Conservation (phyloP, 2,888 invertebrate species). For the Drosophila ustulata region DNA sequence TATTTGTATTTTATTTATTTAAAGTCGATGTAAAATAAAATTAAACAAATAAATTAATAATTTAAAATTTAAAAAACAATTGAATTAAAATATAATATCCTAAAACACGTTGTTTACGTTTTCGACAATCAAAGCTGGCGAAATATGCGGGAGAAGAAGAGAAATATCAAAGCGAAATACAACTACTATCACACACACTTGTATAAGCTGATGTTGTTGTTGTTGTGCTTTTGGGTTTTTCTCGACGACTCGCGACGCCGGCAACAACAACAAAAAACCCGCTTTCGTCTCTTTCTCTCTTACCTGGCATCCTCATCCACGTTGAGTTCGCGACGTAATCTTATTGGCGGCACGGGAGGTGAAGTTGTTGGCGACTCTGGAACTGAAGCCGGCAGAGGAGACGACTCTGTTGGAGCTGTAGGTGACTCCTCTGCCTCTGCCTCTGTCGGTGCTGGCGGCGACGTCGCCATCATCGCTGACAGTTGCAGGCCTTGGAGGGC, state of each 20-base stretch:
- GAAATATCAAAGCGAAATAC: slow-evolving; percentile 16
- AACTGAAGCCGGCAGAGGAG: slow-evolving; percentile 11
- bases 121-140: slow-evolving; percentile 58
- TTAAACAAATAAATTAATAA: too few relatives aligned
- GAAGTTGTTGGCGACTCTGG: slow-evolving; percentile 9
- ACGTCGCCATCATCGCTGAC: slow-evolving; percentile 36
- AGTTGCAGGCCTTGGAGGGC: slow-evolving; percentile 61
- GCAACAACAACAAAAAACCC: slow-evolving; percentile 2
- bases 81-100: too few relatives aligned
- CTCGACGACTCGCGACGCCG: slow-evolving; percentile 25
- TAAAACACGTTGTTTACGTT: slow-evolving; percentile 76
- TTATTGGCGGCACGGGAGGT: slow-evolving; percentile 60
- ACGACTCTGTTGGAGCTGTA: slow-evolving; percentile 21
- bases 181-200: slow-evolving; percentile 8
- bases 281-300: slow-evolving; percentile 35
- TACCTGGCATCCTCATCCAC: slow-evolving; percentile 75
- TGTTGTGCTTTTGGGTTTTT: slow-evolving; percentile 46
- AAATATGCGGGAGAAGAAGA: slow-evolving; percentile 34
- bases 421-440: slow-evolving; percentile 24
- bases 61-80: too few relatives aligned
- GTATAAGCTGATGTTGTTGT: slow-evolving; percentile 31
- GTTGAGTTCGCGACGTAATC: slow-evolving; percentile 68
- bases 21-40: slow-evolving; percentile 20
- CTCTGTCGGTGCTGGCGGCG: slow-evolving; percentile 23
- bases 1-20: too few relatives aligned